Evolutionary conservation across 2,113 vertebrate species (phyloP), one percentile per base, ranked within the genome.

Genomic region (Martes martes): DNA sequence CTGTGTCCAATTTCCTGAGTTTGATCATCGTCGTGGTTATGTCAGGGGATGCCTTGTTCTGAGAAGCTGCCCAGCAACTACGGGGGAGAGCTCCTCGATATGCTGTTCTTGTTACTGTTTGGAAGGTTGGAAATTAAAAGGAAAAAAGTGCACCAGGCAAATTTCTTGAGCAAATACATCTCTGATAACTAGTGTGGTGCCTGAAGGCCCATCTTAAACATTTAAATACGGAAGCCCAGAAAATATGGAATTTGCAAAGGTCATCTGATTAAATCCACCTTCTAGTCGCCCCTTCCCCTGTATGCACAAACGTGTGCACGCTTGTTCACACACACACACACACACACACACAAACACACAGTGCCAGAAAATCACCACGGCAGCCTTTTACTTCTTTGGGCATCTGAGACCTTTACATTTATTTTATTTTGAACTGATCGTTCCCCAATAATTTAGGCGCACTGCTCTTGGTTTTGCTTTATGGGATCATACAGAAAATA

Each of bases 31-130:
- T 2, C 14, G 11, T 16, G 55, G 42, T n/a, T 55, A 2, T 0
- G 6, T 4, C 11, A 88, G 55, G 36, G 23, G 1, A 4, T 0
- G 0, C 14, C 24, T 28, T 4, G 28, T 67, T 86, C 55, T 16
- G 6, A 5, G 83, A 57, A 23, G 42, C 7, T 2, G 1, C 0
- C 0, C 1, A 23, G 59, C 2, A 3, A 52, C 13, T 1, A 0
- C 0, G 2, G 65, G 16, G 8, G 52, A 65, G 11, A 8, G 55
- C 11, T 13, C 2, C 19, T 52, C 21, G 0, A 7, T 2, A 19
- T 10, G 78, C 63, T 61, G 0, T 42, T 42, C n/a, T 2, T 15
- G n/a, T 9, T 50, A 47, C 33, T 33, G 33, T 19, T 67, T 13
- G 28, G 4, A 89, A 83, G 52, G 8, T 31, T 61, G 3, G 8